Evolutionary conservation across 37 sponge, comb jelly and placozoan species (phyloP).

Genomic region (Diacarnus erythraeanus): DNA sequence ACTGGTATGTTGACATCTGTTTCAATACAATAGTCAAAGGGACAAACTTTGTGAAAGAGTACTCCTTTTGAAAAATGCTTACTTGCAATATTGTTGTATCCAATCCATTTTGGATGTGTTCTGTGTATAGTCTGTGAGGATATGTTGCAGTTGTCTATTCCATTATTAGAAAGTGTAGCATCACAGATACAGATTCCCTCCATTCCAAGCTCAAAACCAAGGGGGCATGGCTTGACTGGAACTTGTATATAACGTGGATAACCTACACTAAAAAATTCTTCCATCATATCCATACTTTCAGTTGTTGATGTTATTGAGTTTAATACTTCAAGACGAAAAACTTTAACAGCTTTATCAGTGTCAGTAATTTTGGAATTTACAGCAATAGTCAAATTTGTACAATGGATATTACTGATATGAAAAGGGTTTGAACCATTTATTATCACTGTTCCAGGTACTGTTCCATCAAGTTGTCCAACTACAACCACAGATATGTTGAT

Average conservation of each 20-base stretch:
- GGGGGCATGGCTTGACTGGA: neutral
- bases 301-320: no score
- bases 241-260: neutral
- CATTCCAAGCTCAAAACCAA: neutral
- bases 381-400: no score
- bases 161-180: no score
- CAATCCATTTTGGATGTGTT: neutral
- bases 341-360: neutral
- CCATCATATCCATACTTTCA: neutral
- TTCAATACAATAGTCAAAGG: constrained; percentile 8
- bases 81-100: no score
- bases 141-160: neutral
- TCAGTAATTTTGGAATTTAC: neutral
- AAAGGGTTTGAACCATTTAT: neutral
- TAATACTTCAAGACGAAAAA: neutral
- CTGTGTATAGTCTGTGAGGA: neutral
- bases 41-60: neutral
- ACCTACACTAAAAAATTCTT: neutral
- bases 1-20: neutral
- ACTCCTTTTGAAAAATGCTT: no score
- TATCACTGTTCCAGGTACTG: neutral
- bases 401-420: neutral
- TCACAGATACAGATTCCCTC: neutral
- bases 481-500: neutral
- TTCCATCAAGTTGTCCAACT: neutral